These are phyloP conservation scores for Manis pentadactyla DNA, from an alignment of 2,797 vertebrate species.

Conservation along the genomic window DNA sequence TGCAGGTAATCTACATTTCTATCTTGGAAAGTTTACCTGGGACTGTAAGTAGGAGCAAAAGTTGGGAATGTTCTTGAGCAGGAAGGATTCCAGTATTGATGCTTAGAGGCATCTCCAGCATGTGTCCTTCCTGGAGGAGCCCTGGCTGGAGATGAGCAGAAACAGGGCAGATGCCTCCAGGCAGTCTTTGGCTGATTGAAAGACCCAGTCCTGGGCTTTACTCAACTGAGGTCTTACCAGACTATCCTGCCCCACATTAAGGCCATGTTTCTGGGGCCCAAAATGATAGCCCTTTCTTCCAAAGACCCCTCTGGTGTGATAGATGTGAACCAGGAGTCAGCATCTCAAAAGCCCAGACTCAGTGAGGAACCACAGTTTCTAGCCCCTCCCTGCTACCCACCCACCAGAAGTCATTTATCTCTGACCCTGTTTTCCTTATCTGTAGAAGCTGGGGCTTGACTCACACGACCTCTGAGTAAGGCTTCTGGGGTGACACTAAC, in stretches of 20 bases:
- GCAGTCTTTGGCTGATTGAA: background rate
- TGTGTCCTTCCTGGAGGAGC: background rate
- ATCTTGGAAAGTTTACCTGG: background rate
- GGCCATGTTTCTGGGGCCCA: background rate
- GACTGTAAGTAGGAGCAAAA: background rate
- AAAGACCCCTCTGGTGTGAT: background rate
- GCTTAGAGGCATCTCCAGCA: background rate
- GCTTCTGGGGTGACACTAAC: background rate
- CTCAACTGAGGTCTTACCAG: background rate
- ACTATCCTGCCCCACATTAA: background rate
- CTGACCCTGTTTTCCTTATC: background rate
- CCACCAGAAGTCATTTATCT: background rate
- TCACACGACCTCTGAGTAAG: background rate
- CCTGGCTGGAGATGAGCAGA: background rate
- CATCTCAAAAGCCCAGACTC: background rate
- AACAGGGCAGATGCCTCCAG: too few species aligned
- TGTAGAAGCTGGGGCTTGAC: background rate
- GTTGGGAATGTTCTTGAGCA: background rate
- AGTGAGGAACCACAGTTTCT: background rate
- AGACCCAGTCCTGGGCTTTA: background rate
- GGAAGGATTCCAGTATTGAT: background rate
- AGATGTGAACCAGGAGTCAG: background rate
- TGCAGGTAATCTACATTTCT: background rate
- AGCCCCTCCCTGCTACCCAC: background rate
- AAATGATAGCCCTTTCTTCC: background rate